Conservation (phyloP, 1,140 invertebrate genomes). For the Steinernema feltiae region DNA sequence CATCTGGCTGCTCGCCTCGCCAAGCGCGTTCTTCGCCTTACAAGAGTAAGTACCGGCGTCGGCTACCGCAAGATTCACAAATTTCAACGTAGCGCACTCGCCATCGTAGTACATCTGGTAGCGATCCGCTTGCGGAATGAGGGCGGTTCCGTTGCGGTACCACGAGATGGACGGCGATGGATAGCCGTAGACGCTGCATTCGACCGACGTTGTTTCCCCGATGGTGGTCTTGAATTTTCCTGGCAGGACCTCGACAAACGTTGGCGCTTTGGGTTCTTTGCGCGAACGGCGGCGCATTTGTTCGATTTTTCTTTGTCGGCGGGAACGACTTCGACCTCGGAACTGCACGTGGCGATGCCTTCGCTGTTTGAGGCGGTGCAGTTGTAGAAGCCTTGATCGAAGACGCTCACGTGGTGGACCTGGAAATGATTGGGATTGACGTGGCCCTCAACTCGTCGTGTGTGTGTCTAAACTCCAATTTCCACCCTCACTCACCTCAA, state of each 20-base stretch:
- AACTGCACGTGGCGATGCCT: conserved; percentile 48
- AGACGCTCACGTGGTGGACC: conserved; percentile 48
- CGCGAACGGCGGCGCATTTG: conserved; percentile 39
- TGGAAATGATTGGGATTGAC: not conserved
- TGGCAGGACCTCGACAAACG: conserved; percentile 53
- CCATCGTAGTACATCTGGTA: conserved; percentile 49
- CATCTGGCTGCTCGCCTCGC: conserved; percentile 58
- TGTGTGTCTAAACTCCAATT: not conserved
- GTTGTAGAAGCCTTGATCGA: conserved; percentile 54
- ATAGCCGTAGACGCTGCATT: conserved; percentile 46
- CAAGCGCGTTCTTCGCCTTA: conserved; percentile 83
- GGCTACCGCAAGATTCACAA: conserved; percentile 74
- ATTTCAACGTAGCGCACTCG: conserved; percentile 66
- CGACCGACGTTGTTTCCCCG: conserved; percentile 44
- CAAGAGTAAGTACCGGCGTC: conserved; percentile 93
- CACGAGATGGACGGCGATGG: conserved; percentile 47
- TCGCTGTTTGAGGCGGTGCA: conserved; percentile 53
- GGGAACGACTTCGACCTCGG: conserved; percentile 40
- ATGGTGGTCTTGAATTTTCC: conserved; percentile 30
- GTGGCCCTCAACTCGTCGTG: too few relatives aligned
- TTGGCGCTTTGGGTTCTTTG: conserved; percentile 42
- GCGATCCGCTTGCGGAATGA: conserved; percentile 43
- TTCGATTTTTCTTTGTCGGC: conserved; percentile 18
- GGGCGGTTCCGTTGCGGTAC: conserved; percentile 39
- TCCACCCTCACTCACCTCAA: conserved; percentile 39